phyloP scores from a whole-genome alignment of 2,797 vertebrate genomes.

The Tapera naevia region DNA sequence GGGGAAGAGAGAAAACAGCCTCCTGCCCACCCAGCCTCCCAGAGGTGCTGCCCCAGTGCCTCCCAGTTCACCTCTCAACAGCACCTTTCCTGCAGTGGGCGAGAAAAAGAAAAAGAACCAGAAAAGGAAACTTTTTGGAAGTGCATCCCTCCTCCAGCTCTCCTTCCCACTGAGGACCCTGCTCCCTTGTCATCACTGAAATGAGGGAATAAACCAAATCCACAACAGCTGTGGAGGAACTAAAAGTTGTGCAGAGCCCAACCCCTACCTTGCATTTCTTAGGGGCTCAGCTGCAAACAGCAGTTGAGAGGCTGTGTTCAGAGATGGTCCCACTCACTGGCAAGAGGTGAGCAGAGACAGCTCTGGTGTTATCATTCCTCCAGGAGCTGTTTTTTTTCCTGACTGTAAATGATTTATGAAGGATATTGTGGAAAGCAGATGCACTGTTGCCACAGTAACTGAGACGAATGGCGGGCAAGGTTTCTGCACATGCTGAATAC shows the following conservation, averaged over 20 bases:
- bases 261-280: neutral
- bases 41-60: neutral
- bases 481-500: constrained; percentile 28
- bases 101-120: neutral
- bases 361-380: neutral
- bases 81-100: neutral
- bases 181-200: neutral
- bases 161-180: neutral
- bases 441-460: constrained; percentile 63
- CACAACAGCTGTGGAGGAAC: neutral
- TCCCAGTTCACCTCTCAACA: neutral
- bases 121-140: neutral
- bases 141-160: neutral
- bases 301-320: neutral
- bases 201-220: neutral
- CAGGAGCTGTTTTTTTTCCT: neutral
- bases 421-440: constrained; percentile 53
- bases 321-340: neutral
- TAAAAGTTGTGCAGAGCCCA: neutral
- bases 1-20: neutral
- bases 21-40: neutral
- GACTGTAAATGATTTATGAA: constrained; percentile 66
- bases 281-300: neutral
- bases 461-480: neutral
- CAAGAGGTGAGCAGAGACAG: neutral